Evolutionary conservation across 2,888 invertebrate genomes (phyloP).

Genomic region (Sinopyrophorus schimmeli): DNA sequence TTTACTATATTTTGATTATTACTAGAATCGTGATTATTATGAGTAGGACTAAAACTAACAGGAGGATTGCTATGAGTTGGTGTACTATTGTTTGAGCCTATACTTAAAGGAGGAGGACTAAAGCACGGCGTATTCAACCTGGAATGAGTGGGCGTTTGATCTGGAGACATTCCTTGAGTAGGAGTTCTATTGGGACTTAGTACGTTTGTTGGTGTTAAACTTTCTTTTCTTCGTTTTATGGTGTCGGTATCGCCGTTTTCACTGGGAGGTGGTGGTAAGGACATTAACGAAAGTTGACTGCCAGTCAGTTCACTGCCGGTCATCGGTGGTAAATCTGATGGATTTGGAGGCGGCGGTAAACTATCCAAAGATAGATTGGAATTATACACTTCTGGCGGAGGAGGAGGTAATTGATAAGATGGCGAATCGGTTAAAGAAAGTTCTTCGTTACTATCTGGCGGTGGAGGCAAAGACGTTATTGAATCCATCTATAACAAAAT

Average conservation of each 20-base stretch:
- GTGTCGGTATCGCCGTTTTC: slow-evolving; percentile 52
- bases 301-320: slow-evolving; percentile 65
- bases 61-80: slow-evolving; percentile 50
- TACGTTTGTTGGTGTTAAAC: slow-evolving; percentile 54
- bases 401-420: slow-evolving; percentile 67
- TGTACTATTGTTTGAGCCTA: slow-evolving; percentile 51
- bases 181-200: slow-evolving; percentile 53
- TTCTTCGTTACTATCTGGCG: slow-evolving; percentile 59
- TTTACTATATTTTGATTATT: slow-evolving; percentile 24
- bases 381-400: slow-evolving; percentile 74
- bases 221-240: slow-evolving; percentile 54
- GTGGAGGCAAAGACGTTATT: slow-evolving; percentile 58
- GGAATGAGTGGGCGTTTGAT: slow-evolving; percentile 55
- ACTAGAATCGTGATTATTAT: slow-evolving; percentile 30
- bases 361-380: slow-evolving; percentile 79
- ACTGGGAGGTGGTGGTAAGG: slow-evolving; percentile 71
- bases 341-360: slow-evolving; percentile 77
- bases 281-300: slow-evolving; percentile 70
- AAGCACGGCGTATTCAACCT: slow-evolving; percentile 50
- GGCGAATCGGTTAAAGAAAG: slow-evolving; percentile 53
- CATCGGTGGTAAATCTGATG: slow-evolving; percentile 59
- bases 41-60: slow-evolving; percentile 47
- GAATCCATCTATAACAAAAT: slow-evolving; percentile 62
- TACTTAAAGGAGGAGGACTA: slow-evolving; percentile 49
- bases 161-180: slow-evolving; percentile 49